A percentile compares a stretch with the other conserved stretches of the same genome.
Conservation (phyloP, 1,140 invertebrate genomes). For the Chymomyza costata region DNA sequence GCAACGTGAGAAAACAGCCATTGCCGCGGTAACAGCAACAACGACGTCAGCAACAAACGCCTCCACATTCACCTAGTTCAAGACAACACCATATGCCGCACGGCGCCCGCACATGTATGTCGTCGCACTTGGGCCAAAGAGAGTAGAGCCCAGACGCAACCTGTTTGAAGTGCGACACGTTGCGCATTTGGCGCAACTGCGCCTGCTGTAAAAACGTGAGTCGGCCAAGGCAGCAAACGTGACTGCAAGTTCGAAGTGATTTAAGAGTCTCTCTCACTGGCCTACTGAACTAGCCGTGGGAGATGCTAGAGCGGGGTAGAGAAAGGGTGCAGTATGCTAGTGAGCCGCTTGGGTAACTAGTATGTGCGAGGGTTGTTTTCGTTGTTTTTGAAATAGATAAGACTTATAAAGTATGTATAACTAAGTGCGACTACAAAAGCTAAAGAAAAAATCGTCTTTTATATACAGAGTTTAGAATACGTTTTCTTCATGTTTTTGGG, state of each 20-base stretch:
- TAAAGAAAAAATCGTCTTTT: too few relatives aligned
- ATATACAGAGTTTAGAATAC: too few relatives aligned
- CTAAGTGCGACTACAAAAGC: too few relatives aligned
- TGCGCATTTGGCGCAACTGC: conserved; percentile 23
- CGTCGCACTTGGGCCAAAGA: conserved; percentile 19
- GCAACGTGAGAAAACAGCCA: conserved; percentile 57
- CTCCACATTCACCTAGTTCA: neutral
- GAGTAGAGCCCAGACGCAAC: too few relatives aligned
- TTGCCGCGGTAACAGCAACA: conserved; percentile 48
- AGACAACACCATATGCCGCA: neutral
- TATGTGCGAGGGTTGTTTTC: conserved; percentile 17
- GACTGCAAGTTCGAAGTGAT: conserved; percentile 58
- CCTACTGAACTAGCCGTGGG: conserved; percentile 52
- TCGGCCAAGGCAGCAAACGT: conserved; percentile 44
- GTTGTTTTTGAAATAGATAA: too few relatives aligned
- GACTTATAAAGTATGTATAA: too few relatives aligned
- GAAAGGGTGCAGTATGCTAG: neutral
- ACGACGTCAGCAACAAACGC: conserved; percentile 23
- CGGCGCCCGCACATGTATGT: neutral
- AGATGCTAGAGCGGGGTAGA: neutral
- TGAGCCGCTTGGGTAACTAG: too few relatives aligned
- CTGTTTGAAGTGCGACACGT: conserved; percentile 41
- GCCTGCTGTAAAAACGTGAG: conserved; percentile 63
- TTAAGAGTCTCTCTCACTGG: conserved; percentile 46
- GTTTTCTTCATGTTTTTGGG: too few relatives aligned